Percentiles rank a stretch among this genome's conserved stretches.
These are phyloP conservation scores for Hemistola chrysoprasaria DNA, from an alignment of 2,888 invertebrate species.

Conservation along the genomic window DNA sequence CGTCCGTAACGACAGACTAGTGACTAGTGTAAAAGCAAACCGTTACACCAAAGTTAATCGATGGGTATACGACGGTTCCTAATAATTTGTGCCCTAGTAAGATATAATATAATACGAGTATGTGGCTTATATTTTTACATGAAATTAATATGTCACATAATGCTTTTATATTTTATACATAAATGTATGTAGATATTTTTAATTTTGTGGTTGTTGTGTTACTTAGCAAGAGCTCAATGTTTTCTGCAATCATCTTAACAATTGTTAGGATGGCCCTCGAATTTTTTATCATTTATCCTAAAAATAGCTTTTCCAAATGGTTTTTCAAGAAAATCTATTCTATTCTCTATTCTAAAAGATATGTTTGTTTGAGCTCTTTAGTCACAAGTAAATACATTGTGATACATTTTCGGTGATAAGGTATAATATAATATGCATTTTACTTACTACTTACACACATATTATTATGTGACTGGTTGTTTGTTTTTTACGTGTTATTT, in stretches of 20 bases:
- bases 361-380: conserved; percentile 17
- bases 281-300: too few species aligned
- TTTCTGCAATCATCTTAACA: too few species aligned
- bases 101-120: conserved; percentile 37
- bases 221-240: conserved; percentile 5
- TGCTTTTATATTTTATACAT: conserved; percentile 30
- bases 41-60: conserved; percentile 39
- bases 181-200: conserved; percentile 22
- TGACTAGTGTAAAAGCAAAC: conserved; percentile 16
- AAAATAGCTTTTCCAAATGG: too few species aligned
- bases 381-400: conserved; percentile 33
- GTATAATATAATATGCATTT: conserved; percentile 37
- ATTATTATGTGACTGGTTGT: conserved; percentile 6
- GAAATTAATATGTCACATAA: conserved; percentile 24
- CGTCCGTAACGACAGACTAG: conserved; percentile 18
- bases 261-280: too few species aligned
- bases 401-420: conserved; percentile 34
- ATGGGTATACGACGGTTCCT: conserved; percentile 32
- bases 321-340: too few species aligned
- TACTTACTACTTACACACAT: conserved; percentile 8
- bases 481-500: too few species aligned
- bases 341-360: too few species aligned
- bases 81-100: conserved; percentile 40
- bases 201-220: conserved; percentile 1
- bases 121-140: conserved; percentile 20